Percentiles rank a stretch among this genome's conserved stretches.
phyloP scores from a whole-genome alignment of 2,888 invertebrate genomes.

The Chironomus riparius region DNA sequence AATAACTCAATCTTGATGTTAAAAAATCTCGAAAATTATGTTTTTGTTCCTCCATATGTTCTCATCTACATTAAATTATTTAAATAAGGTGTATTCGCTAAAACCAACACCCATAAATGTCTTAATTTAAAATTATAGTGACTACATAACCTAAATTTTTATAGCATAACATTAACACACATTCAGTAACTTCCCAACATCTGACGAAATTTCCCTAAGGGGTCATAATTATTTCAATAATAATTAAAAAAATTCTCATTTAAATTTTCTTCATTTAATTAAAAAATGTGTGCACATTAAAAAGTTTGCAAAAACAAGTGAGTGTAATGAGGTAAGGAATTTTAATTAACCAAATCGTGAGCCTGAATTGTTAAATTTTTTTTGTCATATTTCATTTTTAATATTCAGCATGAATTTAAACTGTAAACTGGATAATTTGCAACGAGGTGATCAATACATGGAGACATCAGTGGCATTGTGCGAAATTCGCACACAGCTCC shows the following conservation, averaged over 20 bases:
- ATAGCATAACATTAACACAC: no score
- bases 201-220: no score
- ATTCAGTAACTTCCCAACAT: no score
- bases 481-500: constrained; percentile 86
- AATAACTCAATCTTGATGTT: no score
- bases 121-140: not conserved
- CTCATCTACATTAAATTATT: no score
- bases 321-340: constrained; percentile 62
- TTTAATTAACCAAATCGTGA: not conserved
- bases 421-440: constrained; percentile 89
- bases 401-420: constrained; percentile 75
- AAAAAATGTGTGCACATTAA: not conserved
- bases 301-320: constrained; percentile 94
- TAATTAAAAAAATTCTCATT: not conserved
- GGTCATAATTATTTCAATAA: not conserved
- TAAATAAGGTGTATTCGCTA: not conserved
- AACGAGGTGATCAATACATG: constrained; percentile 79
- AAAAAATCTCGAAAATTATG: no score
- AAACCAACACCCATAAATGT: not conserved
- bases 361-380: not conserved
- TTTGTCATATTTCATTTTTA: not conserved
- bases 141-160: no score
- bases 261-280: not conserved
- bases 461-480: constrained; percentile 90
- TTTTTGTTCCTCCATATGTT: no score